Conservation (phyloP, 2,113 vertebrate genomes). For the Gavialis gangeticus region DNA sequence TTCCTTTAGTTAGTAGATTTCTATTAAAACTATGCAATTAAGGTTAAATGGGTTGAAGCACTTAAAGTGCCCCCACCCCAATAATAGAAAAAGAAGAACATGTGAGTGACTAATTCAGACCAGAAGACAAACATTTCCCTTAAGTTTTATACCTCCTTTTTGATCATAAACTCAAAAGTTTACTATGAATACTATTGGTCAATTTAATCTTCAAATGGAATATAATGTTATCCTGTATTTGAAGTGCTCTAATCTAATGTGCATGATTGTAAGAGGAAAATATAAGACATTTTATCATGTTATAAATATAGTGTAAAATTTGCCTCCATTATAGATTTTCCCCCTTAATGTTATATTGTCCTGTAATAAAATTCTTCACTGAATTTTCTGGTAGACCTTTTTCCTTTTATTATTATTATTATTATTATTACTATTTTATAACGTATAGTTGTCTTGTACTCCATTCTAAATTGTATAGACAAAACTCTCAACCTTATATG, state of each 20-base stretch:
- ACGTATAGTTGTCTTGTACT: neutral
- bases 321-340: neutral
- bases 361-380: neutral
- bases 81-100: constrained; percentile 48
- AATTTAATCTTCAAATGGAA: constrained; percentile 27
- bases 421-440: too few species aligned
- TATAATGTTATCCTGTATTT: neutral
- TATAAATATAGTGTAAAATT: neutral
- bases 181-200: constrained; percentile 3
- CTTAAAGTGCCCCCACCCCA: constrained; percentile 68
- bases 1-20: constrained; percentile 78
- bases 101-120: constrained; percentile 65
- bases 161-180: constrained; percentile 37
- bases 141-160: constrained; percentile 40
- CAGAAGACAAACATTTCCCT: constrained; percentile 62
- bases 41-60: constrained; percentile 79
- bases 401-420: neutral
- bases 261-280: neutral
- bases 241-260: neutral
- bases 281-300: neutral
- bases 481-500: neutral
- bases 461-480: neutral
- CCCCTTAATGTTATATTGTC: neutral
- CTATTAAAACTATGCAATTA: constrained; percentile 84
- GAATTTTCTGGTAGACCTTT: neutral